phyloP scores from a whole-genome alignment of 2,888 invertebrate genomes.

The Eristalis intricaria region DNA sequence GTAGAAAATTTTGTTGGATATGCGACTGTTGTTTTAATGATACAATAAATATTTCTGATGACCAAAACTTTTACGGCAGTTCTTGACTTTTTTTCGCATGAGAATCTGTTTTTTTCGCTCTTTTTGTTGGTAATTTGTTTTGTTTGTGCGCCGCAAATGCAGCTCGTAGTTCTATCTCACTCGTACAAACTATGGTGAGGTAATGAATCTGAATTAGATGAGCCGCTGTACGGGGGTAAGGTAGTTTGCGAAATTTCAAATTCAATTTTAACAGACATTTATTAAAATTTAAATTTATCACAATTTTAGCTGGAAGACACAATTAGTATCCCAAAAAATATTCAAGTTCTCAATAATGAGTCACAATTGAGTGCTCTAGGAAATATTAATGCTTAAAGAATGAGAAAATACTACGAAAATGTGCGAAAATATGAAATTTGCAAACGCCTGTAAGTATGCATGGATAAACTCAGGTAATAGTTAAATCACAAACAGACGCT shows the following conservation, averaged over 20 bases:
- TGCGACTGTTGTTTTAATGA: not conserved
- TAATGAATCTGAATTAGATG: not conserved
- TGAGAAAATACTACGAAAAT: no score
- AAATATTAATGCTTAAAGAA: no score
- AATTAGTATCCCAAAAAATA: no score
- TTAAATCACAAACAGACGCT: not conserved
- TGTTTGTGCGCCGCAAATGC: slow-evolving; percentile 59
- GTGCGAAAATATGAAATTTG: no score
- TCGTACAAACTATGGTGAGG: slow-evolving; percentile 3
- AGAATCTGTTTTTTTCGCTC: slow-evolving; percentile 27
- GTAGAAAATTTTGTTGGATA: not conserved
- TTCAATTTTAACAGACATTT: not conserved
- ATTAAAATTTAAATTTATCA: not conserved
- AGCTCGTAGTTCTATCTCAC: not conserved
- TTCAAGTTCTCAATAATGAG: no score
- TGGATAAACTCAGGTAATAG: not conserved
- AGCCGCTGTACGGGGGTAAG: slow-evolving; percentile 41
- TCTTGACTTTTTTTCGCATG: slow-evolving; percentile 47
- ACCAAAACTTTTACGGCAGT: slow-evolving; percentile 53
- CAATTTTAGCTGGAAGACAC: not conserved
- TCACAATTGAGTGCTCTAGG: no score
- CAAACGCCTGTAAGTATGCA: no score
- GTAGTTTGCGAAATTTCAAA: not conserved
- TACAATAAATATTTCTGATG: slow-evolving; percentile 20
- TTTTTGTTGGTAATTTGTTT: slow-evolving; percentile 56